phyloP scores from a whole-genome alignment of 2,113 vertebrate species.

The Lethenteron reissneri region DNA sequence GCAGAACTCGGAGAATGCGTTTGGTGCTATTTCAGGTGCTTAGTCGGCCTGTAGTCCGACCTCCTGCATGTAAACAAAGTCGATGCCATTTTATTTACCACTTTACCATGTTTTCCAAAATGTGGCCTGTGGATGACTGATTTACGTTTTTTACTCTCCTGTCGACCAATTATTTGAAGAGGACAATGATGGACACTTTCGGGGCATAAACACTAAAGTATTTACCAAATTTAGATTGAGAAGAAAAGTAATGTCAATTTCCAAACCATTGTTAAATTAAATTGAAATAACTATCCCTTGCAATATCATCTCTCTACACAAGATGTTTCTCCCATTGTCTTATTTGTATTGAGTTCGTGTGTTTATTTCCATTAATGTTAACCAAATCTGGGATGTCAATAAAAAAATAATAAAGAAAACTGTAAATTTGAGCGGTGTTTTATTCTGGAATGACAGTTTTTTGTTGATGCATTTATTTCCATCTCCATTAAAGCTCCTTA shows the following conservation, averaged over 20 bases:
- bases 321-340: background rate
- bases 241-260: background rate
- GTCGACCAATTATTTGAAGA: background rate
- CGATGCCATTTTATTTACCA: background rate
- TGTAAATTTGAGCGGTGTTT: background rate
- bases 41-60: background rate
- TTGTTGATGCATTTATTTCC: no score
- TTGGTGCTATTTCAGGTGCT: background rate
- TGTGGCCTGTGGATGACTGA: slow-evolving; percentile 3
- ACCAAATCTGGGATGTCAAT: slow-evolving; percentile 2
- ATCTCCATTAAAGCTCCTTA: no score
- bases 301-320: background rate
- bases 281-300: slow-evolving; percentile 1
- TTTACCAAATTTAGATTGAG: background rate
- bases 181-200: no score
- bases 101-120: slow-evolving; percentile 5
- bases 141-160: background rate
- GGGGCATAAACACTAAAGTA: background rate
- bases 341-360: background rate
- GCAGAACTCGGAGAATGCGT: background rate
- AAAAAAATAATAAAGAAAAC: slow-evolving; percentile 2
- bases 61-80: background rate
- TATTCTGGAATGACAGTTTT: background rate
- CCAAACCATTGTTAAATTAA: slow-evolving; percentile 1
- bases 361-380: background rate